phyloP scores from a whole-genome alignment of 2,888 invertebrate genomes.

The Dermolepida albohirtum region DNA sequence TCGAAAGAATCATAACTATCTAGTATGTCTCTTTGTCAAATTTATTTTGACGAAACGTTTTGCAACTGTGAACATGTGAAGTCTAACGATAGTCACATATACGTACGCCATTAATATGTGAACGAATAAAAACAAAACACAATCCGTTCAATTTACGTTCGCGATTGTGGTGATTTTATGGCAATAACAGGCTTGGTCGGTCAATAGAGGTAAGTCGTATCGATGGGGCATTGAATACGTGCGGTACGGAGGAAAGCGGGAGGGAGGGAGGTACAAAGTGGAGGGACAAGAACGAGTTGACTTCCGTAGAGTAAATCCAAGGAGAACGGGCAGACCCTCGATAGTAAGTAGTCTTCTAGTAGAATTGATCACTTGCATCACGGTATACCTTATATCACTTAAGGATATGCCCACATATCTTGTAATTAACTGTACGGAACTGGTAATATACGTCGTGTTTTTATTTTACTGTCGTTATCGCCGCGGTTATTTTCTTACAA shows the following conservation, averaged over 20 bases:
- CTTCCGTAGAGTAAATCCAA: slow-evolving; percentile 49
- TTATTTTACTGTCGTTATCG: slow-evolving; percentile 34
- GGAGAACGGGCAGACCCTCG: slow-evolving; percentile 46
- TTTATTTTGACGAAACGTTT: slow-evolving; percentile 14
- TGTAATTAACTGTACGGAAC: slow-evolving; percentile 50
- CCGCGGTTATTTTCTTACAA: slow-evolving; percentile 9
- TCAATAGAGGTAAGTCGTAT: slow-evolving; percentile 39
- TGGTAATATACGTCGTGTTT: slow-evolving; percentile 44
- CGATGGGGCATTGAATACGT: slow-evolving; percentile 24
- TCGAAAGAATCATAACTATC: too few relatives aligned
- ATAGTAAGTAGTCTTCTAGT: slow-evolving; percentile 33
- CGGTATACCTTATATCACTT: slow-evolving; percentile 47
- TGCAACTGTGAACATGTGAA: slow-evolving; percentile 22
- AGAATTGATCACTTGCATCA: slow-evolving; percentile 45
- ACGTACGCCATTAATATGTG: slow-evolving; percentile 22
- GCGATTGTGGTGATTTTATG: slow-evolving; percentile 49
- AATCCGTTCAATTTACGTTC: slow-evolving; percentile 46
- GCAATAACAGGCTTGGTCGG: slow-evolving; percentile 50
- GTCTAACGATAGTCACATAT: slow-evolving; percentile 16
- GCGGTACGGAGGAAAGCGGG: slow-evolving; percentile 29
- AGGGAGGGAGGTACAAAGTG: slow-evolving; percentile 15
- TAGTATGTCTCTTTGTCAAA: slow-evolving; percentile 4
- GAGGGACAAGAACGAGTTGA: slow-evolving; percentile 44
- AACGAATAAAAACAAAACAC: slow-evolving; percentile 37
- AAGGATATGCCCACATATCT: slow-evolving; percentile 48